These are phyloP conservation scores for Drosophila neonasuta DNA, from an alignment of 2,888 invertebrate genomes.

Conservation along the genomic window DNA sequence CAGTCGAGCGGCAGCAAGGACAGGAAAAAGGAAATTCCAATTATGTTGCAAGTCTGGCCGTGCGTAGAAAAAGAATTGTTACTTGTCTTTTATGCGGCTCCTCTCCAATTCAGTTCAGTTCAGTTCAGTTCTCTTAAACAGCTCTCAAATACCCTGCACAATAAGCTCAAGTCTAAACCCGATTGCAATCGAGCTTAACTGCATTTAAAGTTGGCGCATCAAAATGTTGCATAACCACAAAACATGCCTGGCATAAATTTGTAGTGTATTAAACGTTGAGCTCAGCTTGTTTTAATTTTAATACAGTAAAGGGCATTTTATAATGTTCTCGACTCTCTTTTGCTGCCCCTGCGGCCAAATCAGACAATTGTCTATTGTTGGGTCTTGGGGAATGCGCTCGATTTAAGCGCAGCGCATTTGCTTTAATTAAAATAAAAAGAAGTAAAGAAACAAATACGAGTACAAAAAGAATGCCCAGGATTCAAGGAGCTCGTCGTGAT, in stretches of 20 bases:
- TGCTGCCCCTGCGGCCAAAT: neutral
- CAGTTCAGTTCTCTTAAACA: neutral
- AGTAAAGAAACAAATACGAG: conserved; percentile 2
- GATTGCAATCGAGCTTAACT: too few species aligned
- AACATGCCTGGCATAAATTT: neutral
- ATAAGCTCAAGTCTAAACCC: too few species aligned
- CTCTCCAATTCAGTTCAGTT: neutral
- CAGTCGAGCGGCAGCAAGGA: conserved; percentile 23
- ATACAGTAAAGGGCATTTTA: conserved; percentile 59
- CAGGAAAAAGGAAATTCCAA: conserved; percentile 77
- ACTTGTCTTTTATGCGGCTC: conserved; percentile 62
- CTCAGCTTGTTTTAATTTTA: conserved; percentile 62
- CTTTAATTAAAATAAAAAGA: conserved; percentile 61
- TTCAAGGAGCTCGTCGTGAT: conserved; percentile 36
- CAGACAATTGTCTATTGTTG: conserved; percentile 55
- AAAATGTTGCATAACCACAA: too few species aligned
- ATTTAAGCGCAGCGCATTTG: conserved; percentile 39
- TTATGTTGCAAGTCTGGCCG: conserved; percentile 75
- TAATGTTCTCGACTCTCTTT: too few species aligned
- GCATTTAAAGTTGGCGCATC: too few species aligned
- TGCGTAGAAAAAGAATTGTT: conserved; percentile 72
- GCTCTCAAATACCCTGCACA: neutral
- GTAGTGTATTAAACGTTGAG: conserved; percentile 1
- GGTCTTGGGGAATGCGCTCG: conserved; percentile 17
- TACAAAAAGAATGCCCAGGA: conserved; percentile 8